Base-by-base conservation (phyloP, 2,797 vertebrate species). In the Hoplostethus atlanticus region DNA sequence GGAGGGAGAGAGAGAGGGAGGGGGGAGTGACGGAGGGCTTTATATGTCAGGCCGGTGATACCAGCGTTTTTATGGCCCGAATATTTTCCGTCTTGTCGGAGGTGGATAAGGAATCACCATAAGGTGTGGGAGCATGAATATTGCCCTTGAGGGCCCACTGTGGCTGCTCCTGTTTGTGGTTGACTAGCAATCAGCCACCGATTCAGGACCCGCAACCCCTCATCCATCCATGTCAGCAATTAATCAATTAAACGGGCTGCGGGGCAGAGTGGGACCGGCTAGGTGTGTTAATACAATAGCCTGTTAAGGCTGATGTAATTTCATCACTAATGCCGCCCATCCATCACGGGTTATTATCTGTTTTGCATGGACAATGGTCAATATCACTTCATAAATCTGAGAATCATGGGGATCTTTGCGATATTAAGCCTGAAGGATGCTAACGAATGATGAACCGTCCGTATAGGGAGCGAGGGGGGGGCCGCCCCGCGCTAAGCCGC, bases 141-240 rank as follows among this genome's bases (percentile, higher is more conserved):
- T 87, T 89, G 90, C 91, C 89, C 89, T 92, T 90, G 87, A 92
- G 92, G 88, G 89, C 79, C 87, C 74, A 68, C 84, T 89, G 89
- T 84, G 77, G 84, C 86, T 77, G 86, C 85, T 91, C 77, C 84
- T 90, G 91, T 94, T 93, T 93, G 93, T 88, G 91, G 91, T 89
- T 91, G 93, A 93, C 87, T 91, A 91, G 91, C 89, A 93, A 91
- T 93, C 92, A 92, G 88, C 91, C 89, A 87, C 89, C 88, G 74
- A 92, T 92, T 91, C 90, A 83, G 83, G 82, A 85, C 88, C 89
- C 64, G 48, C 89, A 88, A 86, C 81, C 88, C 87, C 87, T 88
- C 88, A 93, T 94, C 91, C 87, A 93, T 92, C 90, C 83, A 87
- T 59, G 89, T 92, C 90, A 83, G 89, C 88, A 91, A 94, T 93